Percentiles rank a stretch among this genome's conserved stretches.
These are phyloP conservation scores for Uropsilus gracilis DNA, from an alignment of 2,113 vertebrate species.

Conservation along the genomic window DNA sequence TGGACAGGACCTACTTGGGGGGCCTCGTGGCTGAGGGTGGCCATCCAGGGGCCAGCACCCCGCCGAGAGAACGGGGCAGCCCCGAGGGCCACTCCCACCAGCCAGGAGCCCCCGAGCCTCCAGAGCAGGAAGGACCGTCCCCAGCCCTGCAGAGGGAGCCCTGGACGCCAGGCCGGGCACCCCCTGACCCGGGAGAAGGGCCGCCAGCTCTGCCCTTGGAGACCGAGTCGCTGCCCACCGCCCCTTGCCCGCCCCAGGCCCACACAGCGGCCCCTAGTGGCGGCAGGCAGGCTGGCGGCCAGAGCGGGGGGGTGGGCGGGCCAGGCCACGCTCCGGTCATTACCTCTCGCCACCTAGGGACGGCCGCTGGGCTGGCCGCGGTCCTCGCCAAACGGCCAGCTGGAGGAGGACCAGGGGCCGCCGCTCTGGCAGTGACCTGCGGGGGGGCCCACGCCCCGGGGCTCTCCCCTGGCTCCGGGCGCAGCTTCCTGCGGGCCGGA, in stretches of 20 bases:
- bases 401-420: conserved; percentile 42
- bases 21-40: no score
- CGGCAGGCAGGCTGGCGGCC: neutral
- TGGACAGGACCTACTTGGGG: no score
- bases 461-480: conserved; percentile 58
- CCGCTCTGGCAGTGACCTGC: neutral
- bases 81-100: no score
- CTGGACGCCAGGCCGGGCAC: neutral
- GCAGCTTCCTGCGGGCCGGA: no score
- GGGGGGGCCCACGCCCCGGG: conserved; percentile 35
- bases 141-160: neutral
- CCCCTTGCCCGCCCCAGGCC: neutral
- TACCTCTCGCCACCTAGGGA: conserved; percentile 55
- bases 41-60: neutral
- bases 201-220: neutral
- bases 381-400: conserved; percentile 46
- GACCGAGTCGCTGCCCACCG: neutral
- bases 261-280: neutral
- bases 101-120: no score
- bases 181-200: neutral
- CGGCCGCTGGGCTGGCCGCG: neutral
- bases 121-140: neutral
- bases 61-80: no score
- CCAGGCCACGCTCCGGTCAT: neutral
- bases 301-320: neutral